Percentiles rank a stretch among this genome's conserved stretches.
Evolutionary conservation across 2,888 invertebrate genomes (phyloP).

Genomic region (Limnephilus auricula): DNA sequence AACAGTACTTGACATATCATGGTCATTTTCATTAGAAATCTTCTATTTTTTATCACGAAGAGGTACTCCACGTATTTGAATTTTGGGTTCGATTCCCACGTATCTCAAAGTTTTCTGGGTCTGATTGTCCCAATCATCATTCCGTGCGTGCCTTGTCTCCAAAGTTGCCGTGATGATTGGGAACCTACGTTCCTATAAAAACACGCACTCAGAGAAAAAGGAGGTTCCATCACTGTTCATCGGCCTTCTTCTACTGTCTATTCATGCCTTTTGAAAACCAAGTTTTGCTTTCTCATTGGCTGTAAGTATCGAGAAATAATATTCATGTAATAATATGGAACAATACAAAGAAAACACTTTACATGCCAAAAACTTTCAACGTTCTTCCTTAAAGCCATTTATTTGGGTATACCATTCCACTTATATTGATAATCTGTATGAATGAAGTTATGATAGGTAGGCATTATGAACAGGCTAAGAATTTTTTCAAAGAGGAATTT

Average conservation of each 20-base stretch:
- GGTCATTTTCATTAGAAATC: too few species aligned
- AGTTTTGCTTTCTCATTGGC: neutral
- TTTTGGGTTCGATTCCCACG: neutral
- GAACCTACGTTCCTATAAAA: neutral
- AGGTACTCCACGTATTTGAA: too few species aligned
- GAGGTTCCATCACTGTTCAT: neutral
- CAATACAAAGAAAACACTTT: neutral
- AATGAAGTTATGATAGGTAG: neutral
- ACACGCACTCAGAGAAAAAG: neutral
- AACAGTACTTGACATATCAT: too few species aligned
- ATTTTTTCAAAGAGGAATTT: neutral
- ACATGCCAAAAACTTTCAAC: neutral
- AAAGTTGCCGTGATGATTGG: neutral
- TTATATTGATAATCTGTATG: neutral
- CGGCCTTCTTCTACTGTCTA: neutral
- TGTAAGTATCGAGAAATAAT: neutral
- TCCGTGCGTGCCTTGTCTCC: neutral
- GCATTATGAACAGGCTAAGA: neutral
- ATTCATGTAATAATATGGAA: neutral
- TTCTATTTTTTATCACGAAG: too few species aligned
- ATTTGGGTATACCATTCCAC: neutral
- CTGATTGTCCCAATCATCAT: neutral
- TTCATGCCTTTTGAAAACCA: neutral
- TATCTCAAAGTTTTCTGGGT: neutral
- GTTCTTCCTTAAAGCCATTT: neutral